These are phyloP conservation scores for Argyrosomus regius DNA, from an alignment of 2,797 vertebrate genomes.

Conservation along the genomic window DNA sequence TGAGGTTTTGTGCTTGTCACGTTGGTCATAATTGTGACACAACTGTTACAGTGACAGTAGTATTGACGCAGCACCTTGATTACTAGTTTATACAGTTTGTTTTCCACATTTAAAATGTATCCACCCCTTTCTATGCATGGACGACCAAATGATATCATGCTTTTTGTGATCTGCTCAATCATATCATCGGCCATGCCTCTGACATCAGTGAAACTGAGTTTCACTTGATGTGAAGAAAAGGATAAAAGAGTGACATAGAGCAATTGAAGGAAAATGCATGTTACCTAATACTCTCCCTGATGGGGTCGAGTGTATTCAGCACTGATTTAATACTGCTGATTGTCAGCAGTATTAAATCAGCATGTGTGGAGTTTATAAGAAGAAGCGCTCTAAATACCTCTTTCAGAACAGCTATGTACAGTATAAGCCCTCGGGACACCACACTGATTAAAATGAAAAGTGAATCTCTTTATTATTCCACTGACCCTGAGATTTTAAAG, in stretches of 20 bases:
- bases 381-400: slow-evolving; percentile 58
- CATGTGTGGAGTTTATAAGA: slow-evolving; percentile 64
- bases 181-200: neutral
- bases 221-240: neutral
- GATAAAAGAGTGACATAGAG: slow-evolving; percentile 15
- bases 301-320: slow-evolving; percentile 53
- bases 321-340: slow-evolving; percentile 75
- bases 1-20: too few species aligned
- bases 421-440: slow-evolving; percentile 50
- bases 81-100: too few species aligned
- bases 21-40: too few species aligned
- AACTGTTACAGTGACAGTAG: too few species aligned
- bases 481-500: slow-evolving; percentile 67
- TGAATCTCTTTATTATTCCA: slow-evolving; percentile 69
- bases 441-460: slow-evolving; percentile 71
- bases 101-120: too few species aligned
- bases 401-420: slow-evolving; percentile 38
- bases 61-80: too few species aligned
- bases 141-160: neutral
- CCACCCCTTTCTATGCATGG: neutral
- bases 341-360: slow-evolving; percentile 64
- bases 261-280: slow-evolving; percentile 24
- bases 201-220: neutral
- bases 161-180: neutral
- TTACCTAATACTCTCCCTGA: slow-evolving; percentile 42